A percentile compares a stretch with the other conserved stretches of the same genome.
phyloP scores from a whole-genome alignment of 2,888 invertebrate genomes.

The Magallana nippona region DNA sequence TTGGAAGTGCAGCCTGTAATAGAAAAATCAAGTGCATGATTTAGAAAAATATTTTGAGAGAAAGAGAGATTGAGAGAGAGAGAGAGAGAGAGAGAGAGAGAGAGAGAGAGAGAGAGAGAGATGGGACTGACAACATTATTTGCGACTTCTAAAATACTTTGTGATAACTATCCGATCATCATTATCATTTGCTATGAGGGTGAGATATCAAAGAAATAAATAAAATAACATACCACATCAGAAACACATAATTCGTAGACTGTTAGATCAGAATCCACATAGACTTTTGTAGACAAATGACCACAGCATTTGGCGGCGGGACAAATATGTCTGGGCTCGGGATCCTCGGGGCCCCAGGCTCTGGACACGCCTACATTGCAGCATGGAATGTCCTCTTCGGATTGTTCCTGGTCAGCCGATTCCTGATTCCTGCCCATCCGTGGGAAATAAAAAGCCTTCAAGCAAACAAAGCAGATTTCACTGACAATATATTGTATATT shows the following conservation, averaged over 20 bases:
- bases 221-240: background rate
- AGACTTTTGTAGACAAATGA: background rate
- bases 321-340: background rate
- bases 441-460: slow-evolving; percentile 22
- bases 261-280: background rate
- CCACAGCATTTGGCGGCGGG: background rate
- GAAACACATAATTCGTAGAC: slow-evolving; percentile 13
- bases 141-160: too few species aligned
- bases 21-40: background rate
- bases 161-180: too few species aligned
- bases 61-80: background rate
- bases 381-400: background rate
- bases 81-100: background rate
- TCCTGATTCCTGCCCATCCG: slow-evolving; percentile 14
- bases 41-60: too few species aligned
- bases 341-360: background rate
- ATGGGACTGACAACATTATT: too few species aligned
- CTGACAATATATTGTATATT: too few species aligned
- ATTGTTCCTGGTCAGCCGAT: background rate
- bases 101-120: too few species aligned
- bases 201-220: background rate
- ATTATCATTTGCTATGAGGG: background rate
- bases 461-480: too few species aligned
- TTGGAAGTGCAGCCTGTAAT: background rate
- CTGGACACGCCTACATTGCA: background rate